Conservation (phyloP, 2,113 vertebrate genomes). For the Pangasianodon gigas region DNA sequence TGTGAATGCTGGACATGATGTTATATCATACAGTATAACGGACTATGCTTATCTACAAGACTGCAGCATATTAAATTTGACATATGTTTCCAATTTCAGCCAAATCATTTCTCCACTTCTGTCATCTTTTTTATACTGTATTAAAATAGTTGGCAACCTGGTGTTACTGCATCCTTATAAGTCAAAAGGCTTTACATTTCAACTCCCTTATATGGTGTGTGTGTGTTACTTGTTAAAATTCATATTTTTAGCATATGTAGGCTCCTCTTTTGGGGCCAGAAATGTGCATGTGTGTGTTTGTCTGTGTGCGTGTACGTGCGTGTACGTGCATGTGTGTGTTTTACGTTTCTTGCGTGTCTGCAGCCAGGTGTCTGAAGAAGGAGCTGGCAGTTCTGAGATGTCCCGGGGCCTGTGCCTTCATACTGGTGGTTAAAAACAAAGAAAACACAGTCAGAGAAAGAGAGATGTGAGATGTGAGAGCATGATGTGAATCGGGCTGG, state of each 20-base stretch:
- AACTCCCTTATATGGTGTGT: not conserved
- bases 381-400: constrained; percentile 46
- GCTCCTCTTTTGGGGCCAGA: not conserved
- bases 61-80: not conserved
- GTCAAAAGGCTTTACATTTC: not conserved
- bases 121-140: not conserved
- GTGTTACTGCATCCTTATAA: not conserved
- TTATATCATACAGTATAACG: not conserved
- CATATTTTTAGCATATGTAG: not conserved
- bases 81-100: not conserved
- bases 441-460: not conserved
- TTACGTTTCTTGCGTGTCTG: constrained; percentile 56
- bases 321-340: constrained; percentile 29
- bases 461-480: constrained; percentile 11
- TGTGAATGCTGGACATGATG: constrained; percentile 1
- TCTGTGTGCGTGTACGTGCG: not conserved
- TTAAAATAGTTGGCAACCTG: not conserved
- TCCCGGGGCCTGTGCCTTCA: constrained; percentile 40
- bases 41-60: not conserved
- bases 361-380: constrained; percentile 44
- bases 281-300: not conserved
- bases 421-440: constrained; percentile 14
- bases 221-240: not conserved
- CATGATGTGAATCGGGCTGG: constrained; percentile 62
- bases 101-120: not conserved